A percentile compares a stretch with the other conserved stretches of the same genome.
Evolutionary conservation across 2,797 vertebrate genomes (phyloP).

Genomic region (Oryzias dopingdopingensis): DNA sequence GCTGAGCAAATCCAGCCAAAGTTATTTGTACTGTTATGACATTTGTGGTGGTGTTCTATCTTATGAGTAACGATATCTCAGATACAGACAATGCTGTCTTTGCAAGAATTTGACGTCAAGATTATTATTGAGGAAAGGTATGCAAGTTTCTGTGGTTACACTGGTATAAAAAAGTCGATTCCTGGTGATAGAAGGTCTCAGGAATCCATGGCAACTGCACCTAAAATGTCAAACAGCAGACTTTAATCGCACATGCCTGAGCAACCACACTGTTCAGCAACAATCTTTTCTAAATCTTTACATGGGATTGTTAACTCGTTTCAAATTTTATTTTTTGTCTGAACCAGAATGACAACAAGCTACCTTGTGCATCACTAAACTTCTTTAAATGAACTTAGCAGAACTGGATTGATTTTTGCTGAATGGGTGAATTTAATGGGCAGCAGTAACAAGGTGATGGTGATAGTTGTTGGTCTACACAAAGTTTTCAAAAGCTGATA

Average conservation of each 20-base stretch:
- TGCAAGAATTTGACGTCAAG: constrained; percentile 32
- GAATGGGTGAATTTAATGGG: constrained; percentile 44
- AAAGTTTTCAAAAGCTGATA: constrained; percentile 17
- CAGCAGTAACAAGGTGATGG: constrained; percentile 15
- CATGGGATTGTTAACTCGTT: constrained; percentile 8
- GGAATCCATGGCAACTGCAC: constrained; percentile 68
- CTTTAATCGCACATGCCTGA: constrained; percentile 25
- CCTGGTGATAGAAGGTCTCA: constrained; percentile 47
- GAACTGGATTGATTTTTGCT: constrained; percentile 30
- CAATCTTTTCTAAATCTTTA: constrained; percentile 6
- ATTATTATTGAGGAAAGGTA: constrained; percentile 54
- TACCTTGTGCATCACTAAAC: constrained; percentile 30
- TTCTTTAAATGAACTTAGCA: constrained; percentile 41
- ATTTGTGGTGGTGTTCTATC: constrained; percentile 12
- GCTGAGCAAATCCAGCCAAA: not conserved
- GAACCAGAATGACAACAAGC: constrained; percentile 37
- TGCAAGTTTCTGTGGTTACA: constrained; percentile 61
- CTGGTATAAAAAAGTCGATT: constrained; percentile 44
- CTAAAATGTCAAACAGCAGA: constrained; percentile 67
- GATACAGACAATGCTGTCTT: constrained; percentile 27
- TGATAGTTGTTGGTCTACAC: constrained; percentile 13
- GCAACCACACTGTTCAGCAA: constrained; percentile 20
- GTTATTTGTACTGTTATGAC: constrained; percentile 22
- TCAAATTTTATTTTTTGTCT: constrained; percentile 16
- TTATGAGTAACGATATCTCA: constrained; percentile 25